Evolutionary conservation across 2,797 vertebrate genomes (phyloP).

Genomic region (Halcyon badia): DNA sequence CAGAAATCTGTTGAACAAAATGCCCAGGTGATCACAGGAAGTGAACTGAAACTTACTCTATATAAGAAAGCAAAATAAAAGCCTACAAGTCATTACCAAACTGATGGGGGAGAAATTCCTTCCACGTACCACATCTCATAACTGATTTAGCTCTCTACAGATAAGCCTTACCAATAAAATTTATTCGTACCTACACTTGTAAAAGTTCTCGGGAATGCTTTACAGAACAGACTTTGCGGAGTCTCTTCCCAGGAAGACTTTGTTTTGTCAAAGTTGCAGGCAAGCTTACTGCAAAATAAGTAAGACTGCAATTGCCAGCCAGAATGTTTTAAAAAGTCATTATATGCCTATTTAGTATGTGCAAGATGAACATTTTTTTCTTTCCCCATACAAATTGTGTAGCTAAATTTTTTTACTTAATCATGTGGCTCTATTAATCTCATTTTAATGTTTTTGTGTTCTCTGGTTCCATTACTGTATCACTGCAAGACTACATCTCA

Average conservation of each 20-base stretch:
- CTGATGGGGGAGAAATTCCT: not conserved
- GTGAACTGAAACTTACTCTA: not conserved
- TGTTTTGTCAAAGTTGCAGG: not conserved
- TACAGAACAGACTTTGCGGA: not conserved
- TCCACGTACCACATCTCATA: accelerated
- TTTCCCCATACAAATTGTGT: not conserved
- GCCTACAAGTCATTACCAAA: not conserved
- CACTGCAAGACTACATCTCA: not conserved
- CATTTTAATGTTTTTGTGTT: slow-evolving; percentile 37
- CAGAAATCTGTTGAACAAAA: not conserved
- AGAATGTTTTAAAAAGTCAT: not conserved
- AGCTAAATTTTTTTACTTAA: not conserved
- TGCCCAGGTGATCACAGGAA: not conserved
- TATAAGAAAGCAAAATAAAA: not conserved
- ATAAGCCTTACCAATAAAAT: not conserved
- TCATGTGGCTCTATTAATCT: not conserved
- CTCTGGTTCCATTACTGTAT: slow-evolving; percentile 11
- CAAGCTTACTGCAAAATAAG: not conserved
- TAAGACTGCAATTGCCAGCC: not conserved
- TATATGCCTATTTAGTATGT: not conserved
- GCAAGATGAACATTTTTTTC: not conserved
- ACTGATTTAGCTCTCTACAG: not conserved
- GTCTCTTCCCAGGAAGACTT: not conserved
- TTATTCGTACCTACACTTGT: not conserved
- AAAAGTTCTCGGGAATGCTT: not conserved